A percentile compares a stretch with the other conserved stretches of the same genome.
These are phyloP conservation scores for Clarias pachynema DNA, from an alignment of 2,797 vertebrate species.

Conservation along the genomic window DNA sequence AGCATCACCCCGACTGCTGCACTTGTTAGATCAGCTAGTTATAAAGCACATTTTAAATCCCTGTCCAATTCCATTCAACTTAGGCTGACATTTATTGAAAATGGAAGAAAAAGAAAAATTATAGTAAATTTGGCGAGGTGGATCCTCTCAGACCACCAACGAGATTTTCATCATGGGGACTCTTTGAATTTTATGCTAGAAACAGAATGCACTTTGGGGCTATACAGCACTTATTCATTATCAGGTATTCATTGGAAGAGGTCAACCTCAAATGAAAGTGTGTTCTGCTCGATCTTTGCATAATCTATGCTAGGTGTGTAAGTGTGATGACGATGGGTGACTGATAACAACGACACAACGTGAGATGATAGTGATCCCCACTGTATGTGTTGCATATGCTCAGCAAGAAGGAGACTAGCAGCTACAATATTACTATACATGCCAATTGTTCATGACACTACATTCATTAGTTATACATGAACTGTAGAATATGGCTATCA, in stretches of 20 bases:
- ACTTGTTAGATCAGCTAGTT: neutral
- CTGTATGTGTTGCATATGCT: no score
- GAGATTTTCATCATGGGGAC: neutral
- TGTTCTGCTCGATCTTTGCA: neutral
- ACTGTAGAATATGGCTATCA: no score
- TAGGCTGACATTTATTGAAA: neutral
- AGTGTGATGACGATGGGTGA: no score
- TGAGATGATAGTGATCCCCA: no score
- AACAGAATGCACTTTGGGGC: neutral
- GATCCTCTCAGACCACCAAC: neutral
- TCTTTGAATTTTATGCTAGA: neutral
- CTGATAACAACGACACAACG: no score
- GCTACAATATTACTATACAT: no score
- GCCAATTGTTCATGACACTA: no score
- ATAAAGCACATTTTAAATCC: neutral
- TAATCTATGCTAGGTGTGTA: neutral
- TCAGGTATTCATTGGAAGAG: neutral
- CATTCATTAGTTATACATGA: no score
- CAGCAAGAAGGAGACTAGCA: no score
- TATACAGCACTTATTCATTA: neutral
- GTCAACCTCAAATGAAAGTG: neutral
- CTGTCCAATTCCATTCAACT: neutral
- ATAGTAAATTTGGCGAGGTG: neutral
- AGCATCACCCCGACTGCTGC: neutral
- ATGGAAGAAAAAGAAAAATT: neutral